phyloP scores from a whole-genome alignment of 2,888 invertebrate genomes.

The Saturnia pavonia region DNA sequence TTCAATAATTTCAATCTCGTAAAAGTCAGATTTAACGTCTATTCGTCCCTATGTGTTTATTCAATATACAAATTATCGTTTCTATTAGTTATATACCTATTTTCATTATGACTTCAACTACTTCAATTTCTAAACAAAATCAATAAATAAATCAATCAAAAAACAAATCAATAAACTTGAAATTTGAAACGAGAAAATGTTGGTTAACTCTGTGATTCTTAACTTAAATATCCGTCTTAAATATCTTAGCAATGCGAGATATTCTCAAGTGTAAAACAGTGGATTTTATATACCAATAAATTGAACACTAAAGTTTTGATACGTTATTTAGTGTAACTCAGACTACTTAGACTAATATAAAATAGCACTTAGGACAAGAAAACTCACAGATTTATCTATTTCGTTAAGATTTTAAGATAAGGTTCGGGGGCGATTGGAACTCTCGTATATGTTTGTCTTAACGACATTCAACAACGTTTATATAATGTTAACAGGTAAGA shows the following conservation, averaged over 20 bases:
- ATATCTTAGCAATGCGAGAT: background rate
- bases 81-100: background rate
- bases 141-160: too few relatives aligned
- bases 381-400: too few relatives aligned
- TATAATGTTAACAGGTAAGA: too few relatives aligned
- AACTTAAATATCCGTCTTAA: background rate
- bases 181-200: slow-evolving; percentile 11
- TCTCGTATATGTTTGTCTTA: too few relatives aligned
- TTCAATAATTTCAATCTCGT: background rate
- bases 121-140: too few relatives aligned
- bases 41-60: too few relatives aligned
- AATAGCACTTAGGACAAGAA: background rate
- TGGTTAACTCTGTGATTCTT: background rate
- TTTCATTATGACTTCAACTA: background rate
- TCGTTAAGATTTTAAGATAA: too few relatives aligned
- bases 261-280: background rate
- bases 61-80: background rate
- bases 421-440: too few relatives aligned
- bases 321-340: background rate
- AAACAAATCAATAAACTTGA: background rate
- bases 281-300: background rate
- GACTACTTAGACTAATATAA: background rate
- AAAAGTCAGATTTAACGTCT: background rate
- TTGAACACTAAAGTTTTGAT: background rate
- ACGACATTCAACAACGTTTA: too few relatives aligned